Evolutionary conservation across 2,888 invertebrate genomes (phyloP), one percentile per base, ranked within the genome.

Genomic region (Tortrix viridana): DNA sequence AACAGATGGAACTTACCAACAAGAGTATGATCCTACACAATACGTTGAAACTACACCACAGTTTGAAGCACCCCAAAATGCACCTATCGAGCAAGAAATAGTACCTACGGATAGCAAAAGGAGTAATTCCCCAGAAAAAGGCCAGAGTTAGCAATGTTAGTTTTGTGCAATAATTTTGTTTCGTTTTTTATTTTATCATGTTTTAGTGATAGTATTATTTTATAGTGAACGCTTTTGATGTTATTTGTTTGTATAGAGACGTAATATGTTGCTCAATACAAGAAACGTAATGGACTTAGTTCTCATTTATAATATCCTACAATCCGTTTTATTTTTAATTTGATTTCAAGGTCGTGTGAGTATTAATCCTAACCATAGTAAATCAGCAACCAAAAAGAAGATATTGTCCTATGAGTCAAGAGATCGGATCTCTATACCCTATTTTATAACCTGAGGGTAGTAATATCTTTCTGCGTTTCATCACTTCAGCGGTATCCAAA

Each of bases 141-240:
- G 75, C 77, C 80, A 88, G 76, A 90, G 89, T 85, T 90, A 90
- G 84, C 88, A 76, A 74, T 66, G 68, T 77, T 72, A 66, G 68
- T 69, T 74, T 78, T 67, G 88, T 87, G 87, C 86, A 88, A 87
- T 88, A 85, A 79, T 80, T 77, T 75, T 80, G 81, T 77, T 72
- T 67, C 64, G 68, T 79, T 78, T 69, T 71, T 69, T 72, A 79
- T 78, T 71, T 73, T 69, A 61, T 61, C 61, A 69, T 74, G 61
- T 60, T 66, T 66, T 59, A 63, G 47, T 60, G 47, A 70, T 59
- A 63, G 62, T 69, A 66, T 65, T 41, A 50, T 18, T 26, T 52
- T 50, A 38, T 58, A 18, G 38, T 65, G 54, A 62, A 53, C 32
- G 82, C 82, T 79, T 82, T 80, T 68, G 67, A 74, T 79, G 78